phyloP scores from a whole-genome alignment of 2,113 vertebrate genomes.

The Shinisaurus crocodilurus region DNA sequence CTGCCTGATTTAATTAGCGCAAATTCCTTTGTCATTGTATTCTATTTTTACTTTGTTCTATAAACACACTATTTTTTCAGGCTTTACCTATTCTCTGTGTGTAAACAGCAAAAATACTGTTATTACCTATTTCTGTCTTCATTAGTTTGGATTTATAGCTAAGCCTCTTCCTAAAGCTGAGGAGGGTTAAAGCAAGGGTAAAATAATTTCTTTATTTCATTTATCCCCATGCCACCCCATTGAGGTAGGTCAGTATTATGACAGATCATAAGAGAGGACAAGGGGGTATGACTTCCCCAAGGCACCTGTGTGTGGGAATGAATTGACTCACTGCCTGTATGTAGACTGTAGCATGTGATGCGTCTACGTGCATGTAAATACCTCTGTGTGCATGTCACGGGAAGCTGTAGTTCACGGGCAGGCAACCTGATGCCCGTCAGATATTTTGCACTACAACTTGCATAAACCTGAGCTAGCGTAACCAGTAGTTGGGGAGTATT shows the following conservation, averaged over 20 bases:
- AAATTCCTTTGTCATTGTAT: background rate
- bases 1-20: slow-evolving; percentile 10
- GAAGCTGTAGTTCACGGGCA: background rate
- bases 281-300: background rate
- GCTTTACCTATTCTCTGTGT: background rate
- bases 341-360: background rate
- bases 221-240: too few species aligned
- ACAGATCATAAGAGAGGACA: background rate
- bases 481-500: too few species aligned
- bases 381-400: background rate
- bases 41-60: background rate
- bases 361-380: background rate
- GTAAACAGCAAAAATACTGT: background rate
- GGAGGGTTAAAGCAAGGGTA: background rate
- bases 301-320: background rate
- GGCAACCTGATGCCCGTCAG: too few species aligned
- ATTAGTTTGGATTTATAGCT: background rate
- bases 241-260: background rate
- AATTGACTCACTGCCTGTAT: background rate
- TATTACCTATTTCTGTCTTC: accelerated
- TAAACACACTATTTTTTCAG: background rate
- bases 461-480: too few species aligned
- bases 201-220: background rate
- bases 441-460: too few species aligned
- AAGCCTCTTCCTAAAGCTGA: background rate